Conservation (phyloP, 2,113 vertebrate genomes). For the Jacana jacana region DNA sequence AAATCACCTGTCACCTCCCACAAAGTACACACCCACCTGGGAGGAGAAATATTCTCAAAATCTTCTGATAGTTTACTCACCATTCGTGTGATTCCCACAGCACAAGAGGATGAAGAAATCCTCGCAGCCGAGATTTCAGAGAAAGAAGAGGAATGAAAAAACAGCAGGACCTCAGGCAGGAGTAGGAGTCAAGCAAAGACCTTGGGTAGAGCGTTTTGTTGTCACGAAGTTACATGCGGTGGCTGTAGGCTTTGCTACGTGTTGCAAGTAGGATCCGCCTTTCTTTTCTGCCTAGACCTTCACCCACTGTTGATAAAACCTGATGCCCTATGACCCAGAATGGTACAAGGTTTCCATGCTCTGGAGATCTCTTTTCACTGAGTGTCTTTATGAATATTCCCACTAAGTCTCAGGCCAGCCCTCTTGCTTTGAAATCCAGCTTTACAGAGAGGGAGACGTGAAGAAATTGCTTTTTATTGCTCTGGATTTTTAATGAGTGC, state of each 20-base stretch:
- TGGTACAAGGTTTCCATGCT: not conserved
- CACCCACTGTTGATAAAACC: not conserved
- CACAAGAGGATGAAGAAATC: conserved; percentile 72
- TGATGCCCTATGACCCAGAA: not conserved
- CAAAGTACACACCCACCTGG: not conserved
- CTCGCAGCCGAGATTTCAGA: conserved; percentile 74
- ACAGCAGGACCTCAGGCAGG: not conserved
- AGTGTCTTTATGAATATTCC: not conserved
- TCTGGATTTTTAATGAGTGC: not conserved
- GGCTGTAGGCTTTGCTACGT: not conserved
- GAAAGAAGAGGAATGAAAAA: not conserved
- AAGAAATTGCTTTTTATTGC: conserved; percentile 3
- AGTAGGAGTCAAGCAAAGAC: not conserved
- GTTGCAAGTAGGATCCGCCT: not conserved
- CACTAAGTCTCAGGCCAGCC: not conserved
- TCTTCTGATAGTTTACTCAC: conserved; percentile 69
- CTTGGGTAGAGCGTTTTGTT: not conserved
- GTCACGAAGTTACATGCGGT: not conserved
- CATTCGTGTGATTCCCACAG: conserved; percentile 71
- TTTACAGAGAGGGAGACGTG: not conserved
- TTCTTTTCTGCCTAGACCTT: not conserved
- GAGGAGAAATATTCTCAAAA: conserved; percentile 48
- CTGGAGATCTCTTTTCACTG: not conserved
- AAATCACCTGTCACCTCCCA: conserved; percentile 48
- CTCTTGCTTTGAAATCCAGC: not conserved